These are phyloP conservation scores for Drosophila prolongata DNA, from an alignment of 2,888 invertebrate genomes.

Conservation along the genomic window DNA sequence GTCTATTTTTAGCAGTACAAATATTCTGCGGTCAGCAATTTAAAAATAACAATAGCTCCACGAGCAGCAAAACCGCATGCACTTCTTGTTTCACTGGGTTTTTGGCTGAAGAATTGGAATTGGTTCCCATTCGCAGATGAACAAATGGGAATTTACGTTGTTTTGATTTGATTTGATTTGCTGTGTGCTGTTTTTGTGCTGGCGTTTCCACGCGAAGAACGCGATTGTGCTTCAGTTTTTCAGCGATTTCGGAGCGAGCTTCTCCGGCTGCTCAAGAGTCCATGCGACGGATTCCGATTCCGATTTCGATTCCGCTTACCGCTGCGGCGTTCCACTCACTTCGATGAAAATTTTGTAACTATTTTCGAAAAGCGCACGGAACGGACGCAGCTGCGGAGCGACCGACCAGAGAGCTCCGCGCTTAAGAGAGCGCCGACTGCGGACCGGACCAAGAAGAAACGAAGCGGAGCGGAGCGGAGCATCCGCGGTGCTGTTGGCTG, in stretches of 20 bases:
- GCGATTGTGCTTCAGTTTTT: slow-evolving; percentile 25
- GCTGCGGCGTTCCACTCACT: slow-evolving; percentile 83
- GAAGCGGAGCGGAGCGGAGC: slow-evolving; percentile 78
- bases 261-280: slow-evolving; percentile 49
- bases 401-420: slow-evolving; percentile 53
- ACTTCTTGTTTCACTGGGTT: slow-evolving; percentile 38
- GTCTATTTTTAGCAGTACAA: slow-evolving; percentile 67
- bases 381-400: slow-evolving; percentile 81
- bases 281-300: slow-evolving; percentile 12
- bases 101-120: slow-evolving; percentile 12
- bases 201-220: slow-evolving; percentile 16
- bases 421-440: slow-evolving; percentile 56
- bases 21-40: slow-evolving; percentile 74
- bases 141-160: not conserved
- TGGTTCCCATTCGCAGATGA: not conserved
- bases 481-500: slow-evolving; percentile 69
- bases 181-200: slow-evolving; percentile 4
- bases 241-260: slow-evolving; percentile 38
- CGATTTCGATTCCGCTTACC: slow-evolving; percentile 62
- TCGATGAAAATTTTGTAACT: slow-evolving; percentile 84
- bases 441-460: slow-evolving; percentile 54
- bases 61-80: slow-evolving; percentile 33
- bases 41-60: slow-evolving; percentile 69
- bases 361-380: slow-evolving; percentile 83
- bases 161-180: slow-evolving; percentile 2